Base-by-base conservation (phyloP, 2,797 vertebrate species). In the Pseudomugil tenellus region DNA sequence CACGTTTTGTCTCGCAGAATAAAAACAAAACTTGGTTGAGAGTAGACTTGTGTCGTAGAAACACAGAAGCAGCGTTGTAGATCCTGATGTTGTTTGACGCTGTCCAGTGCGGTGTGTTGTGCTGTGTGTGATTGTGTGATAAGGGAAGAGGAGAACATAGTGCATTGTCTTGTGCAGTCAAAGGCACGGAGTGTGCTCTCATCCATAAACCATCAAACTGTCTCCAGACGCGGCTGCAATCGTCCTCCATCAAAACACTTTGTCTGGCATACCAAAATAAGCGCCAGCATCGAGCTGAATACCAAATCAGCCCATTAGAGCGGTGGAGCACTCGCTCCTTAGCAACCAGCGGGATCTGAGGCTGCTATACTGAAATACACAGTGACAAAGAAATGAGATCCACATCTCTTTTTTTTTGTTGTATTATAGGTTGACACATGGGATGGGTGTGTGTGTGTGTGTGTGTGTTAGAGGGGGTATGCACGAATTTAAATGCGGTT, bases 221-320 rank as follows among this genome's bases (percentile, higher is more conserved):
- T 96, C 96, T 97, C 95, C 96, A 98, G 96, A 97, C 96, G 95
- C 95, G 95, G 95, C 94, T 93, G 96, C 96, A 97, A 97, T 97
- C 96, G 96, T 96, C 96, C 96, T 97, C 96, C 96, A 98, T 98
- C 97, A 98, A 98, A 98, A 97, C 97, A 98, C 97, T 98, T 98
- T 98, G 97, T 97, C 96, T 97, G 96, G 96, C 96, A 97, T 98
- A 96, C 96, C 97, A 97, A 98, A 97, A 98, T 96, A 96, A 96
- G 96, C 96, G 92, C 93, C 95, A 92, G 96, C 92, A 94, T 96
- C 92, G 95, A 93, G 92, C 94, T 86, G 97, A 98, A 99, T 98
- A 98, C 96, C 93, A 97, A 98, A 98, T 97, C 96, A 98, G 96
- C 94, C 96, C 95, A 96, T 96, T 96, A 96, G 95, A 96, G 96